A percentile compares a stretch with the other conserved stretches of the same genome.
phyloP scores from a whole-genome alignment of 2,797 vertebrate species.

The Takifugu rubripes region DNA sequence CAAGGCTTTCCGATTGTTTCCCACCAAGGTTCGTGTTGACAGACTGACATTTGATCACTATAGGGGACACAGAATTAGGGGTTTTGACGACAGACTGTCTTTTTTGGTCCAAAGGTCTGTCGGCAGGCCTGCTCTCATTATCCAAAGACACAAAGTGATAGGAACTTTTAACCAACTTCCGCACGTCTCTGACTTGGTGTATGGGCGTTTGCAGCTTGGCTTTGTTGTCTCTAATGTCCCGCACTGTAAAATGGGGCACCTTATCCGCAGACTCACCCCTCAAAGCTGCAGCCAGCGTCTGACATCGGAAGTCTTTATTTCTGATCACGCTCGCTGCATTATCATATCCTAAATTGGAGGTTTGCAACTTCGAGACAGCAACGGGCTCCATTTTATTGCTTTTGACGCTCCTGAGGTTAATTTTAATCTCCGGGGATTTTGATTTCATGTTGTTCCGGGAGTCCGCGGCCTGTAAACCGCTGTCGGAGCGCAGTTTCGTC shows the following conservation, averaged over 20 bases:
- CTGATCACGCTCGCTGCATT: slow-evolving; percentile 50
- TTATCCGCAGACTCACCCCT: slow-evolving; percentile 82
- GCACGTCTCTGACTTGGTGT: slow-evolving; percentile 92
- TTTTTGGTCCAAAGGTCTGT: slow-evolving; percentile 74
- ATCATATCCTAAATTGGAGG: slow-evolving; percentile 74
- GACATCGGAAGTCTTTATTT: slow-evolving; percentile 75
- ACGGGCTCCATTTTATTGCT: slow-evolving; percentile 74
- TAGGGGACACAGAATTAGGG: slow-evolving; percentile 78
- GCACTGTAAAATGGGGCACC: slow-evolving; percentile 90
- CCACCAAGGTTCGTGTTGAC: slow-evolving; percentile 77
- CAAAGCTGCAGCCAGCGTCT: slow-evolving; percentile 66
- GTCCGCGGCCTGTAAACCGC: slow-evolving; percentile 50
- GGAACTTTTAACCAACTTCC: slow-evolving; percentile 91
- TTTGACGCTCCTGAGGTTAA: slow-evolving; percentile 80
- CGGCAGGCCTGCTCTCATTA: slow-evolving; percentile 75
- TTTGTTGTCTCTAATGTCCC: slow-evolving; percentile 87
- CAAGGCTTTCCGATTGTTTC: slow-evolving; percentile 48
- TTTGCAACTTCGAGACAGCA: slow-evolving; percentile 82
- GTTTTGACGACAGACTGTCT: slow-evolving; percentile 66
- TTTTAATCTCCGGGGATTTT: slow-evolving; percentile 90
- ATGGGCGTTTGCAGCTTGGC: slow-evolving; percentile 84
- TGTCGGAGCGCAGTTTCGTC: slow-evolving; percentile 34
- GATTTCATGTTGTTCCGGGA: slow-evolving; percentile 54
- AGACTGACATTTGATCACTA: slow-evolving; percentile 91
- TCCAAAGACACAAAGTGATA: slow-evolving; percentile 86